Conservation (phyloP, 1,140 invertebrate species). For the Pseudomyrmex concolor region DNA sequence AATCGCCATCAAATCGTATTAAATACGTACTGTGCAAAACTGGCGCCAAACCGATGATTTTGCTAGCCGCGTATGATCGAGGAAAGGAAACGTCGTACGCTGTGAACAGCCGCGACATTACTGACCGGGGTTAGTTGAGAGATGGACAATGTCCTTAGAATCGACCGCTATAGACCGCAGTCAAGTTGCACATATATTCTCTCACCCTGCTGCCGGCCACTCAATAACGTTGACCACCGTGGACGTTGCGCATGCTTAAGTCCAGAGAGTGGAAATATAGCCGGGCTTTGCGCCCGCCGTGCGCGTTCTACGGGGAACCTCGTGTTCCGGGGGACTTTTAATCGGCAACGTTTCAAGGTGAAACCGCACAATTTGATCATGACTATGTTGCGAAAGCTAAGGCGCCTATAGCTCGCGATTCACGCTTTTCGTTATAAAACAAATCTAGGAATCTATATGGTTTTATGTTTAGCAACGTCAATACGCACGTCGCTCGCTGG, state of each 20-base stretch:
- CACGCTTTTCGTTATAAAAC: not conserved
- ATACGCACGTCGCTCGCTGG: not conserved
- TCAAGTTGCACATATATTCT: slow-evolving; percentile 75
- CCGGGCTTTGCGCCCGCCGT: slow-evolving; percentile 46
- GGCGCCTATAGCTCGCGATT: not conserved
- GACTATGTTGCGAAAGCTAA: not conserved
- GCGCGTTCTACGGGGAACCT: slow-evolving; percentile 20
- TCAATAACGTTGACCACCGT: slow-evolving; percentile 83
- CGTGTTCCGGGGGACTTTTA: not conserved
- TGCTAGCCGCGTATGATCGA: not conserved
- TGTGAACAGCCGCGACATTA: slow-evolving; percentile 67
- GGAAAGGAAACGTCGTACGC: not conserved
- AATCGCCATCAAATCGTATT: not conserved
- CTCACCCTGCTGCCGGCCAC: slow-evolving; percentile 74
- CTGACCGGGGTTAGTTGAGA: slow-evolving; percentile 69
- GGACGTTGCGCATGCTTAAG: slow-evolving; percentile 80
- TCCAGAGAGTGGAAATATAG: slow-evolving; percentile 59
- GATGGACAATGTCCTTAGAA: slow-evolving; percentile 80
- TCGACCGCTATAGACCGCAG: slow-evolving; percentile 76
- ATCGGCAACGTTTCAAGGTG: slow-evolving; percentile 71
- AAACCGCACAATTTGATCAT: slow-evolving; percentile 55
- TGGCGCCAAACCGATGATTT: slow-evolving; percentile 12
- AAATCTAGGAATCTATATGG: not conserved
- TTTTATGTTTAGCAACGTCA: not conserved
- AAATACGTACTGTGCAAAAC: slow-evolving; percentile 54